phyloP scores from a whole-genome alignment of 2,113 vertebrate genomes.

The Emberiza fucata region DNA sequence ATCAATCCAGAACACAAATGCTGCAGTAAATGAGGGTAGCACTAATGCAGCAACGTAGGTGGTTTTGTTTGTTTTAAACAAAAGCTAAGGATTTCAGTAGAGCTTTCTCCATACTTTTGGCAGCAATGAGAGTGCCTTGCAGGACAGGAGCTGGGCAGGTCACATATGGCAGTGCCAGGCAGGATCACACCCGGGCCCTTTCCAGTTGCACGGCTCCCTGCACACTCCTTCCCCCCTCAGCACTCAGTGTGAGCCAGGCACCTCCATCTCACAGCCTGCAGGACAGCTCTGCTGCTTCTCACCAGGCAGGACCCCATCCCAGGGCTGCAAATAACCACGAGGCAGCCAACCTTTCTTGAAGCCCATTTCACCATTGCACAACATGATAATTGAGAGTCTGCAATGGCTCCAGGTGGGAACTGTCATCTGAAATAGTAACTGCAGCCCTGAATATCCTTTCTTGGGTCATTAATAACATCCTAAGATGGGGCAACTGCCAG shows the following conservation, averaged over 20 bases:
- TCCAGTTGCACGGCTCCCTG: background rate
- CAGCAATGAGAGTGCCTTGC: background rate
- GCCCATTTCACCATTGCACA: background rate
- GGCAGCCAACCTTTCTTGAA: background rate
- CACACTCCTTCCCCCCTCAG: rapidly evolving
- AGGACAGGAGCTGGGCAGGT: background rate
- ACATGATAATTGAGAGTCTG: background rate
- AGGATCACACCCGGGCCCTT: background rate
- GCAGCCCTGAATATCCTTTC: background rate
- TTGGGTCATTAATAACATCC: background rate
- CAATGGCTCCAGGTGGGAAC: background rate
- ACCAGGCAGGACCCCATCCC: background rate
- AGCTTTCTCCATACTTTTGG: background rate
- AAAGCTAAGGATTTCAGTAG: background rate
- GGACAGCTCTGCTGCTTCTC: background rate
- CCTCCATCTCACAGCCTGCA: rapidly evolving
- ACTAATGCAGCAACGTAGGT: background rate
- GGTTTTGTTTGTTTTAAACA: background rate
- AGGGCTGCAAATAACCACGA: rapidly evolving
- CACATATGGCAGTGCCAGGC: background rate
- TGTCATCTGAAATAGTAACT: background rate
- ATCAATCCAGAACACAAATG: background rate
- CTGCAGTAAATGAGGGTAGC: background rate
- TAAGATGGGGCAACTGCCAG: background rate
- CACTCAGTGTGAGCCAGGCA: rapidly evolving